phyloP scores from a whole-genome alignment of 2,113 vertebrate genomes.

The Zosterops borbonicus region DNA sequence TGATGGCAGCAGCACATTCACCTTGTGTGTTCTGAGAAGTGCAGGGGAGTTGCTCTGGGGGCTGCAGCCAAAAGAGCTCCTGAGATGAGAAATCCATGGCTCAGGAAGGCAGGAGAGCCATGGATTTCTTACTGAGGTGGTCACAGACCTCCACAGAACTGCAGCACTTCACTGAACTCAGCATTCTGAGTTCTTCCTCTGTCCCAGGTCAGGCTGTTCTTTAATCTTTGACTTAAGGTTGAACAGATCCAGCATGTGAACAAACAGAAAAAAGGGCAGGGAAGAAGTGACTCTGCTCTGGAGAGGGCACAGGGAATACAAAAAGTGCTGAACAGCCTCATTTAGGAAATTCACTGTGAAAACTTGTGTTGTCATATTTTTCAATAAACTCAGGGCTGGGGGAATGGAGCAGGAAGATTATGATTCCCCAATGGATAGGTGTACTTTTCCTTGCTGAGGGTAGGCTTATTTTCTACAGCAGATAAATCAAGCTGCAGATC shows the following conservation, averaged over 20 bases:
- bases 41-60: not conserved
- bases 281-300: not conserved
- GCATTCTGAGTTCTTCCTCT: not conserved
- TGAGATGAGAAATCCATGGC: not conserved
- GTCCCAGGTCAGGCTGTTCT: not conserved
- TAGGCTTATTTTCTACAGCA: not conserved
- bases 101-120: not conserved
- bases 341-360: conserved; percentile 53
- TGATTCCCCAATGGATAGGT: not conserved
- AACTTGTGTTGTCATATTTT: not conserved
- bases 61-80: not conserved
- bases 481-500: not conserved
- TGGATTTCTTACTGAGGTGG: no score
- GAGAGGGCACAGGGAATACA: not conserved
- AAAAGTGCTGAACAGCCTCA: not conserved
- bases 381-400: conserved; percentile 45
- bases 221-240: not conserved
- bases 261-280: not conserved
- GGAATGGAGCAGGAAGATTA: not conserved
- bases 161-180: not conserved
- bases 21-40: rapidly evolving
- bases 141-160: rapidly evolving
- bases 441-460: not conserved
- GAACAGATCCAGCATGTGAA: not conserved
- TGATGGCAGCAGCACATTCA: not conserved